Base-by-base conservation (phyloP, 2,888 invertebrate species). In the Temnothorax ravouxi region DNA sequence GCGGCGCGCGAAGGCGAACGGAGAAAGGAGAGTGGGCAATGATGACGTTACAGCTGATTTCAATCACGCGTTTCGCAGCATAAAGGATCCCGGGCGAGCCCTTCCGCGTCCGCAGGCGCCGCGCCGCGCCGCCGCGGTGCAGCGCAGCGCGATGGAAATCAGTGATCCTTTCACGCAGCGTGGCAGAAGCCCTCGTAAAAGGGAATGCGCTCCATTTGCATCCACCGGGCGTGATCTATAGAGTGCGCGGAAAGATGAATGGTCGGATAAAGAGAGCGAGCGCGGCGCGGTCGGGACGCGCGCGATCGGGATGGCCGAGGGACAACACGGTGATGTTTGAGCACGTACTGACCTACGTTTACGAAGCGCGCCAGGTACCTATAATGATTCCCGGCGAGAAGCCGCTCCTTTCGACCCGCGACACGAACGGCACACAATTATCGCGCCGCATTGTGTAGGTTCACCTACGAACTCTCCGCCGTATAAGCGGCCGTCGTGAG, bases 1-100 rank as follows among this genome's bases (percentile, higher is more conserved):
- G 52, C 61, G 52, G 25, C 66, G 72, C 50, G 72, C 56, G 59
- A 56, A 44, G 11, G 47, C 74, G 69, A 61, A 67, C 52, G 54
- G n/a, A 47, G 64, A 21, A 41, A 6, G 6, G 54, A 64, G 34
- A 61, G 82, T 21, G 77, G 21, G 64, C 74, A 79, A 86, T 86
- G 85, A 86, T 83, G 86, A 86, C 85, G 86, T 86, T 86, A 85
- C 77, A 85, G 52, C 82, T 83, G 86, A 86, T 86, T 86, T 86
- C 86, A 86, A 86, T 86, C 86, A 85, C 74, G 67, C 47, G 69
- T 75, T 75, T 56, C 54, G 29, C 29, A 50, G 71, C 74, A 84
- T 81, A 84, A 86, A 84, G 84, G 77, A 84, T 81, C 81, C n/a
- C n/a, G 64, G 47, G 69, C 52, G 54, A 75, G 66, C 59, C 81